These are phyloP conservation scores for Mus spicilegus DNA, from an alignment of 2,113 vertebrate genomes.

Conservation along the genomic window DNA sequence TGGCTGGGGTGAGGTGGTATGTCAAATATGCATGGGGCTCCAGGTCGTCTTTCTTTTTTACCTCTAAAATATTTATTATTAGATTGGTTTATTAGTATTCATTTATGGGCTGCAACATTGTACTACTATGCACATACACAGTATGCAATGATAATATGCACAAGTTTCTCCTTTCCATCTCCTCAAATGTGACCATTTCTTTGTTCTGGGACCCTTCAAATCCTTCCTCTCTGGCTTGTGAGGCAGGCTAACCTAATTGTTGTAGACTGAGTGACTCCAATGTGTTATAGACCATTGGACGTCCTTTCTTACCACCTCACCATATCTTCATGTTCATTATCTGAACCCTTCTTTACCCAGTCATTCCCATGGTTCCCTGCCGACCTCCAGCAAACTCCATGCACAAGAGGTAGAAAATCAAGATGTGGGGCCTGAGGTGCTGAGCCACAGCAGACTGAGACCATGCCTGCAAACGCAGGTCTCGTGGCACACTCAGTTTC, in stretches of 20 bases:
- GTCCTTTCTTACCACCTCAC: background rate
- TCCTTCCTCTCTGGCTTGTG: background rate
- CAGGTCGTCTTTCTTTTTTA: background rate
- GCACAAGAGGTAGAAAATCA: background rate
- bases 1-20: background rate
- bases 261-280: background rate
- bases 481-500: too few relatives aligned
- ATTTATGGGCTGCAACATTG: background rate
- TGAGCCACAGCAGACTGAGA: background rate
- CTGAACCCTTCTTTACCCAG: background rate
- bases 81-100: background rate
- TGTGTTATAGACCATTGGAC: background rate
- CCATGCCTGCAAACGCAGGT: background rate
- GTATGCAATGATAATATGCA: background rate
- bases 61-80: background rate
- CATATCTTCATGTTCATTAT: background rate
- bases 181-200: background rate
- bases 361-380: background rate
- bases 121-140: background rate
- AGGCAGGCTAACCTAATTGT: background rate
- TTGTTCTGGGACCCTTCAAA: background rate
- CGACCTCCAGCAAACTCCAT: background rate
- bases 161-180: background rate
- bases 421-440: background rate
- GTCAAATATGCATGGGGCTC: background rate